Evolutionary conservation across 2,797 vertebrate species (phyloP), one percentile per base, ranked within the genome.

Genomic region (Tangara arthus): DNA sequence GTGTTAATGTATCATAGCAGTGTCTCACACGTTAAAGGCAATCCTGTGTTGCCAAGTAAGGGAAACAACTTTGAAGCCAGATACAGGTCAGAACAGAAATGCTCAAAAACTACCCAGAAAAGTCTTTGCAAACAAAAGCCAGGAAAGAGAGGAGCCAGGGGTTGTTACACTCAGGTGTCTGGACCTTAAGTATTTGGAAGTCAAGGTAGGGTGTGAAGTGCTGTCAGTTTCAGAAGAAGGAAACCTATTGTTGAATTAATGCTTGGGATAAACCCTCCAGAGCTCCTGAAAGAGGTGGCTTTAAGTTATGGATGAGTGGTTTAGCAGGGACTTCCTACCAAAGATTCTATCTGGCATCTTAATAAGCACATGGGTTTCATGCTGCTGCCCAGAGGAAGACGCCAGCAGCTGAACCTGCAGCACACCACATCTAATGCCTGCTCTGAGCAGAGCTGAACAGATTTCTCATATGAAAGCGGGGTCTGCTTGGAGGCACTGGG

Each of bases 341-440:
- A 55, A 80, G 69, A n/a, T 71, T 55, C 20, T 13, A 70, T 17
- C 17, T 52, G 15, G 34, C 2, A 1, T 8, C 17, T 56, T 70
- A 66, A 26, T 27, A 35, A 57, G 19, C 13, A 3, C 2, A 8
- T 34, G 32, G 41, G 28, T 83, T 75, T 81, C 39, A 28, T 11
- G 12, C 56, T 52, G 52, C 49, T 68, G 66, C 53, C n/a, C 34
- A 22, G 20, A 69, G n/a, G 0, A 7, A 39, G 32, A 50, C 3
- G 5, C 44, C 42, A 60, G 17, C 50, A 65, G 23, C 52, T 70
- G 59, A 16, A 26, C 50, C 26, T 0, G 2, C 55, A 72, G 8
- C 55, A 30, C 20, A 26, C 18, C 0, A 7, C 0, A 0, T 20
- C 52, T 20, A 52, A 11, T 6, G 8, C 39, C 63, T 42, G 49